phyloP scores from a whole-genome alignment of 2,888 invertebrate genomes.

The Sarcophaga subvicina region DNA sequence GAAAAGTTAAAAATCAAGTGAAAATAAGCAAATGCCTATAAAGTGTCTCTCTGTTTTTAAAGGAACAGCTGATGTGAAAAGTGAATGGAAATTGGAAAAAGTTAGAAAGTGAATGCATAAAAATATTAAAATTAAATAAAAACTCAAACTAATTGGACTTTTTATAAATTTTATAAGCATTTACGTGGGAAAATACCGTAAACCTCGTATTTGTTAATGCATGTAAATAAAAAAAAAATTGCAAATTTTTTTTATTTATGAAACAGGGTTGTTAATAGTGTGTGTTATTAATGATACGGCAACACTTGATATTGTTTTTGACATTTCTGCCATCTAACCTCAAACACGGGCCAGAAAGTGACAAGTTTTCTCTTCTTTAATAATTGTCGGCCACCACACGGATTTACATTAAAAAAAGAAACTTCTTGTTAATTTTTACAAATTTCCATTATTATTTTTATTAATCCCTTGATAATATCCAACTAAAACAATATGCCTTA shows the following conservation, averaged over 20 bases:
- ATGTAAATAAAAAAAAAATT: slow-evolving; percentile 16
- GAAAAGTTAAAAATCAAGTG: slow-evolving; percentile 8
- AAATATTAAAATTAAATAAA: not conserved
- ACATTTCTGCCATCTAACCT: slow-evolving; percentile 68
- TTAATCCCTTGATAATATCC: not conserved
- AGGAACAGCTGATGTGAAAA: slow-evolving; percentile 26
- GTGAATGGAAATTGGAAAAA: not conserved
- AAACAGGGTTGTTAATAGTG: slow-evolving; percentile 45
- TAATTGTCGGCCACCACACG: slow-evolving; percentile 60
- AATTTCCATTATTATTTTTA: slow-evolving; percentile 13
- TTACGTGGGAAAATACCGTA: slow-evolving; percentile 7
- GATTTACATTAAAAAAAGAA: slow-evolving; percentile 29
- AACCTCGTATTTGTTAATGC: slow-evolving; percentile 8
- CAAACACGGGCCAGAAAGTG: slow-evolving; percentile 63
- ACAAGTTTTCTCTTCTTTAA: slow-evolving; percentile 64
- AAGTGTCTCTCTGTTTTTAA: slow-evolving; percentile 9
- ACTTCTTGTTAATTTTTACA: slow-evolving; percentile 19
- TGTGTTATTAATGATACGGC: slow-evolving; percentile 19
- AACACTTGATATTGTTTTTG: slow-evolving; percentile 44
- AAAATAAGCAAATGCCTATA: slow-evolving; percentile 32
- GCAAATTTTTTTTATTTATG: slow-evolving; percentile 10
- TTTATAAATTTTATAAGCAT: slow-evolving; percentile 8
- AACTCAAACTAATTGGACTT: not conserved
- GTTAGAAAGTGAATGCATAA: not conserved
- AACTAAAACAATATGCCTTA: slow-evolving; percentile 44